Percentiles rank a stretch among this genome's conserved stretches.
Evolutionary conservation across 1,140 invertebrate genomes (phyloP).

Genomic region (Leptonema lineaticorne): DNA sequence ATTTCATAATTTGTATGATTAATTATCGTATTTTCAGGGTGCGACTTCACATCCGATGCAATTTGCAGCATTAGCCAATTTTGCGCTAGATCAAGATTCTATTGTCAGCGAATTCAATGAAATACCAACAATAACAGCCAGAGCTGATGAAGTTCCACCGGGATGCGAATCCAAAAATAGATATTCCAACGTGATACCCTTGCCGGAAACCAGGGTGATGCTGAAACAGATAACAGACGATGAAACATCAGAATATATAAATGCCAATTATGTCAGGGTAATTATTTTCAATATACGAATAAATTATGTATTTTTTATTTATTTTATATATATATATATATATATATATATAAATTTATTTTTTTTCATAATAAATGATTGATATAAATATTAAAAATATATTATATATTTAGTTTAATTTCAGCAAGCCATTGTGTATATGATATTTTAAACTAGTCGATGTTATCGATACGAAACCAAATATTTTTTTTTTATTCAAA

Average conservation of each 20-base stretch:
- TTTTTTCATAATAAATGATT: not conserved
- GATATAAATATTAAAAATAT: not conserved
- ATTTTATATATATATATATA: not conserved
- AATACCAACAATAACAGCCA: conserved; percentile 74
- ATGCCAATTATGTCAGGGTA: conserved; percentile 86
- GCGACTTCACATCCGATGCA: conserved; percentile 70
- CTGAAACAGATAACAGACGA: conserved; percentile 69
- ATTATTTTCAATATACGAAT: conserved; percentile 38
- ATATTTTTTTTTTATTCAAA: too few species aligned
- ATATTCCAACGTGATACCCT: conserved; percentile 90
- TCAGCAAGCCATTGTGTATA: not conserved
- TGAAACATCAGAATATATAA: conserved; percentile 84
- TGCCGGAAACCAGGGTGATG: conserved; percentile 84
- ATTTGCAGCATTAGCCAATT: conserved; percentile 72
- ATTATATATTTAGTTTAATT: not conserved
- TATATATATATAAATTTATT: not conserved
- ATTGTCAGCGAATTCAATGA: conserved; percentile 76
- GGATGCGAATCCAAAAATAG: conserved; percentile 90
- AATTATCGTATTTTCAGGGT: conserved; percentile 56
- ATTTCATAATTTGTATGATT: not conserved
- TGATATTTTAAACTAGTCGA: too few species aligned
- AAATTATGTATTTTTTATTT: not conserved
- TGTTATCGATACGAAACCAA: too few species aligned
- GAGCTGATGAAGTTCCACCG: conserved; percentile 77
- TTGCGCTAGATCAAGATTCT: conserved; percentile 68